These are phyloP conservation scores for Dendropsophus ebraccatus DNA, from an alignment of 2,113 vertebrate genomes.

Conservation along the genomic window DNA sequence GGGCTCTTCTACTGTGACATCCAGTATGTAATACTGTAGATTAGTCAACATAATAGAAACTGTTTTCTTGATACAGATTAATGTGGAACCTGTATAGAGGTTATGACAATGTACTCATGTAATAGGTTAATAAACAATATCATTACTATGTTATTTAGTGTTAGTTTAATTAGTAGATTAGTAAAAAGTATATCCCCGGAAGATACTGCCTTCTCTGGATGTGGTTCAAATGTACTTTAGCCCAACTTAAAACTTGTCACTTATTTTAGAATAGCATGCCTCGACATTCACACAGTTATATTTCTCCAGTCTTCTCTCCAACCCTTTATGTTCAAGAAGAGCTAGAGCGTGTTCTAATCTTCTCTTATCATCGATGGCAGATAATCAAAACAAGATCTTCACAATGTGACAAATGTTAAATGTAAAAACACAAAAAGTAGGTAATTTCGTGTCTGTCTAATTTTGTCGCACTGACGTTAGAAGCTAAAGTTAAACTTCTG, in stretches of 20 bases:
- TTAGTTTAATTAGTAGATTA: background rate
- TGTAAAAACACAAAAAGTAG: conserved; percentile 41
- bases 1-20: too few relatives aligned
- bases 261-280: background rate
- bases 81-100: background rate
- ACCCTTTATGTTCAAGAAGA: background rate
- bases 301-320: background rate
- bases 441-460: conserved; percentile 49
- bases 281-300: background rate
- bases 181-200: background rate
- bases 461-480: conserved; percentile 40
- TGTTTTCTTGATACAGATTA: background rate
- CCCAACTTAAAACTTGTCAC: background rate
- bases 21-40: too few relatives aligned
- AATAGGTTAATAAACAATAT: background rate
- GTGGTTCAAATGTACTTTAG: background rate
- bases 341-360: conserved; percentile 22
- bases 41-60: background rate
- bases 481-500: conserved; percentile 53
- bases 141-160: background rate
- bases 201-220: too few relatives aligned
- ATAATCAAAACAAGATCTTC: conserved; percentile 45
- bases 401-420: conserved; percentile 34
- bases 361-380: conserved; percentile 15
- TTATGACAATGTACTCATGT: background rate